Conservation (phyloP, 2,113 vertebrate species). For the Ictalurus furcatus region DNA sequence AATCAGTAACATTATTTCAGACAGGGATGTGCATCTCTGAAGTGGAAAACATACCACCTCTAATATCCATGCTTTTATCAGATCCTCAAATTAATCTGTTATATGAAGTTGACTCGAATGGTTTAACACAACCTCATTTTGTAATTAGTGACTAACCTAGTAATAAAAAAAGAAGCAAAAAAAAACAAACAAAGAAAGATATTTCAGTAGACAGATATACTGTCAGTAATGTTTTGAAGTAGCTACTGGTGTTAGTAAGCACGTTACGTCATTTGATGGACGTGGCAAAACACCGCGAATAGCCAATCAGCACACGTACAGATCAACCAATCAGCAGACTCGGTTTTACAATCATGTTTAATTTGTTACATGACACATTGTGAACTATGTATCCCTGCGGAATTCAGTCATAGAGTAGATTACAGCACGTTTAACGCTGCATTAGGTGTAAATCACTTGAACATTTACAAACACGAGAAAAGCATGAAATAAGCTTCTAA, state of each 20-base stretch:
- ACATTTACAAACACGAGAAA: conserved; percentile 56
- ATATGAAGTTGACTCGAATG: background rate
- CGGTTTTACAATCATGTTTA: conserved; percentile 64
- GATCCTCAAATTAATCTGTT: background rate
- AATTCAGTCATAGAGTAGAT: conserved; percentile 34
- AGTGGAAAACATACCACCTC: background rate
- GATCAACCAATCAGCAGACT: conserved; percentile 33
- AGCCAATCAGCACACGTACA: conserved; percentile 1
- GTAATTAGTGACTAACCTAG: background rate
- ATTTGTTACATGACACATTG: conserved; percentile 54
- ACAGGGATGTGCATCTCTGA: background rate
- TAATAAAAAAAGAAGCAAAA: background rate
- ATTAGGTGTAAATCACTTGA: conserved; percentile 42
- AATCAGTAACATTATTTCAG: background rate
- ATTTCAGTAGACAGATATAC: background rate
- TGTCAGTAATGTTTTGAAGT: background rate
- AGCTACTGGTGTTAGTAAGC: conserved; percentile 13
- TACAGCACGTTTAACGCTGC: conserved; percentile 32
- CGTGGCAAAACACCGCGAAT: background rate
- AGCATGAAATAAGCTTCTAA: conserved; percentile 46
- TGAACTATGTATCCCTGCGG: conserved; percentile 46
- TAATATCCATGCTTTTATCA: background rate
- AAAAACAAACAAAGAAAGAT: background rate
- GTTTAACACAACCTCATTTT: background rate
- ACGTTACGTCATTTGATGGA: background rate